Conservation (phyloP, 1,140 invertebrate species). For the Rhagoletis zephyria region DNA sequence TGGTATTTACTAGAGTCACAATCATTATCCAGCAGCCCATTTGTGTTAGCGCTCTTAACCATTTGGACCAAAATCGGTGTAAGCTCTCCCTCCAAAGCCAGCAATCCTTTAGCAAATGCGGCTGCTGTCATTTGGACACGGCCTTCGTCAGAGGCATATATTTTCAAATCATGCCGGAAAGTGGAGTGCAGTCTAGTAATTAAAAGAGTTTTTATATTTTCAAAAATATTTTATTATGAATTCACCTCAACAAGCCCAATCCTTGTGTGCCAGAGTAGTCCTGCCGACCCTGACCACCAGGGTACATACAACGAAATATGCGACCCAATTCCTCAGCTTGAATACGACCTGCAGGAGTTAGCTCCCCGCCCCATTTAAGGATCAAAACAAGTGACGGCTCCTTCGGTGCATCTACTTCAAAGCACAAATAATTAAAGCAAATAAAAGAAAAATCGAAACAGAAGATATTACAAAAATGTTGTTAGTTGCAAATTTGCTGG, state of each 20-base stretch:
- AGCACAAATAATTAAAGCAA: constrained; percentile 59
- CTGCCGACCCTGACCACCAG: constrained; percentile 88
- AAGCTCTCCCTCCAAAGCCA: constrained; percentile 97
- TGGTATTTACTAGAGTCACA: constrained; percentile 96
- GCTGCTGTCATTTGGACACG: constrained; percentile 99
- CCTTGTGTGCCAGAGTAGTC: constrained; percentile 86
- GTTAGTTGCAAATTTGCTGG: neutral
- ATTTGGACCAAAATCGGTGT: constrained; percentile 99
- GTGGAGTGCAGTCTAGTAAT: constrained; percentile 93
- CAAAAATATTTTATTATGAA: neutral
- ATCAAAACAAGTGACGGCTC: constrained; percentile 95
- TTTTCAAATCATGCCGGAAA: constrained; percentile 98
- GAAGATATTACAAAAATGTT: constrained; percentile 31
- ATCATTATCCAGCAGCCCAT: constrained; percentile 97
- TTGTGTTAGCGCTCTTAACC: constrained; percentile 99
- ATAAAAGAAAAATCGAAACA: constrained; percentile 49
- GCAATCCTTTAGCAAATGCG: constrained; percentile 97
- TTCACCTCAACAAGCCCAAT: constrained; percentile 84
- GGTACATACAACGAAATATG: constrained; percentile 99
- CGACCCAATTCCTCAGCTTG: constrained; percentile 98
- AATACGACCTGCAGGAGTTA: constrained; percentile 96
- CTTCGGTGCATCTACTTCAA: constrained; percentile 81
- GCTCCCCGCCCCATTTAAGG: constrained; percentile 98
- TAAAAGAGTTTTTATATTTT: neutral
- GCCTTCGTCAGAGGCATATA: constrained; percentile 99